Evolutionary conservation across 1,140 invertebrate species (phyloP).

Genomic region (Papilio polyxenes): DNA sequence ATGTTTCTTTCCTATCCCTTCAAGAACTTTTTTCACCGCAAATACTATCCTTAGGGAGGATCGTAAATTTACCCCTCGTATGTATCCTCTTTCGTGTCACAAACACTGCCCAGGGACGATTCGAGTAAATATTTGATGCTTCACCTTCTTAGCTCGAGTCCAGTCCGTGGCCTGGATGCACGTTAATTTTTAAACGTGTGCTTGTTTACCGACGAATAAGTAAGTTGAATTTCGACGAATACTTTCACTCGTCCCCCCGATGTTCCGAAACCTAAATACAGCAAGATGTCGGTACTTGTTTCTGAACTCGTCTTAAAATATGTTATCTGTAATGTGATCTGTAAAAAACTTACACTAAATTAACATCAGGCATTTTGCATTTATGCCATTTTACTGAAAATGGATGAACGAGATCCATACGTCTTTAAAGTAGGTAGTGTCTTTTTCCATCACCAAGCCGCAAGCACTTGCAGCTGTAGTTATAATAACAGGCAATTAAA

Average conservation of each 20-base stretch:
- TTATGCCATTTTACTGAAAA: neutral
- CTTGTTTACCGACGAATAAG: conserved; percentile 28
- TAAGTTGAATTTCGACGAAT: conserved; percentile 28
- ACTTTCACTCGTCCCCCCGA: conserved; percentile 34
- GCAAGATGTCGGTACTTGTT: neutral
- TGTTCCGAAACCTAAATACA: conserved; percentile 26
- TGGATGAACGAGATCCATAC: neutral
- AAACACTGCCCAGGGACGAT: conserved; percentile 55
- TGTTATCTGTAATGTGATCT: conserved; percentile 18
- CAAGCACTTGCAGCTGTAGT: neutral
- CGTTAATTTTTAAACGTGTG: conserved; percentile 51
- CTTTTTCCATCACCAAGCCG: neutral
- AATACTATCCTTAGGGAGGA: conserved; percentile 37
- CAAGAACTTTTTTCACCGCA: conserved; percentile 27
- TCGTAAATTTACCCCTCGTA: conserved; percentile 52
- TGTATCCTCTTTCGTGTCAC: conserved; percentile 47
- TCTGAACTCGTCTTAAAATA: conserved; percentile 19
- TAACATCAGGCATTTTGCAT: neutral
- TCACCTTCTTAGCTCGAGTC: conserved; percentile 46
- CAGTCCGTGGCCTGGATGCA: conserved; percentile 48
- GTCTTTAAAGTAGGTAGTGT: neutral
- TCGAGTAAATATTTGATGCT: conserved; percentile 60
- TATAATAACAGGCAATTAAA: neutral
- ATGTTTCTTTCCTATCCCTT: neutral
- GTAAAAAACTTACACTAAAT: neutral